Base-by-base conservation (phyloP, 1,140 invertebrate species). In the Trypoxylus dichotomus region DNA sequence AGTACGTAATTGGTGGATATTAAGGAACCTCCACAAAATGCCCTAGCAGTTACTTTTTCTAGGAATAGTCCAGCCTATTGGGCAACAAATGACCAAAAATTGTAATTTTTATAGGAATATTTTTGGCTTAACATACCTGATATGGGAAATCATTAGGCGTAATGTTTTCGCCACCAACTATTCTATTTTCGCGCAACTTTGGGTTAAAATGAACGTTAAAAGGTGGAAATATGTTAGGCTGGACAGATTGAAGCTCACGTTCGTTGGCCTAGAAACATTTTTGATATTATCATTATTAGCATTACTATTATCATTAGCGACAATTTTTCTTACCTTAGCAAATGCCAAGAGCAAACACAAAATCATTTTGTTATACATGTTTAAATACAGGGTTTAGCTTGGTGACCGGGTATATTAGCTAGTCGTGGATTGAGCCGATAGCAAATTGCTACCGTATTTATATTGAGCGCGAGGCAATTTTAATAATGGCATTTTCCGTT, bases 1-100 rank as follows among this genome's bases (percentile, higher is more conserved):
- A 91, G 78, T 8, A 91, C 87, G 82, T 88, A 89, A 80, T 85
- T 85, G 29, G 84, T 80, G 71, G 87, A 90, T 81, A 92, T 89
- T 41, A 92, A 84, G 2, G 89, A 89, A 1, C 89, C 90, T 21
- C 91, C 91, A 82, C 91, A 93, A 80, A 91, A 90, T 79, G 87
- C 88, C 25, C 83, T 85, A 5, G 85, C 84, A 25, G 84, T 73
- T 21, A 10, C 25, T 41, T 37, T 19, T 41, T 74, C 72, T 13
- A 74, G n/a, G 21, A 74, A 74, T 37, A 73, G 13, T 37, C n/a
- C 71, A 73, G 42, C 42, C 42, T 43, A 10, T 43, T 8, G 42
- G n/a, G 15, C 15, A n/a, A n/a, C n/a, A n/a, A n/a, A n/a, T n/a
- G n/a, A n/a, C n/a, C n/a, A n/a, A 43, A 43, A 43, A 43, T 43